Evolutionary conservation across 2,113 vertebrate species (phyloP), one percentile per base, ranked within the genome.

Genomic region (Perccottus glenii): DNA sequence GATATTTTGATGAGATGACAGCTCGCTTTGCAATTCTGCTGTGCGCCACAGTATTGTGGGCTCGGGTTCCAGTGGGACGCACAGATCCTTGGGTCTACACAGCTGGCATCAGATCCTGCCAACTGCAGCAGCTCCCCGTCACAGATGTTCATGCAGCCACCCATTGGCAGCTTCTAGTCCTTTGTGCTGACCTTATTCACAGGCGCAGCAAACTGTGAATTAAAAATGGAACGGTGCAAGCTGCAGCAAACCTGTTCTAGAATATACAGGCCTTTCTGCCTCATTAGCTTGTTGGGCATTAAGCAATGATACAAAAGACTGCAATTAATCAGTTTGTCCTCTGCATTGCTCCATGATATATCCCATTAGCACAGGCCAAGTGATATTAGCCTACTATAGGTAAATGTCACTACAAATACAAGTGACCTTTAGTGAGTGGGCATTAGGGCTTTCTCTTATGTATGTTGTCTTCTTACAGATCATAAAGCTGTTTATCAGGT

Each of bases 1-100:
- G 79, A 86, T 80, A 80, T 75, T 78, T 72, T 84, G 82, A 88
- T 80, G 80, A 86, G 76, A 78, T 83, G 89, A 87, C 87, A 87
- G 86, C 82, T 82, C 70, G 49, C 75, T 73, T 70, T 75, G 67
- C 71, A 75, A 68, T 80, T 84, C 73, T 47, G 73, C 66, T 47
- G 71, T 27, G 49, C 15, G 12, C 49, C 35, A 9, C 73, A 75
- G 70, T 76, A 65, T 73, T 75, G 84, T 83, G 72, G 76, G 80
- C 80, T 12, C 11, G 45, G 33, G 1, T 65, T 81, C 81, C 78
- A 11, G 27, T 35, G 85, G 81, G 81, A 84, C 70, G n/a, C 70
- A 59, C 75, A 60, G 69, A 84, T 85, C 78, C 80, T 82, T 77
- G 67, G 76, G 77, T 80, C 80, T 35, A 69, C 82, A 76, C 88